Conservation (phyloP, 2,797 vertebrate genomes). For the Fundulus diaphanus region DNA sequence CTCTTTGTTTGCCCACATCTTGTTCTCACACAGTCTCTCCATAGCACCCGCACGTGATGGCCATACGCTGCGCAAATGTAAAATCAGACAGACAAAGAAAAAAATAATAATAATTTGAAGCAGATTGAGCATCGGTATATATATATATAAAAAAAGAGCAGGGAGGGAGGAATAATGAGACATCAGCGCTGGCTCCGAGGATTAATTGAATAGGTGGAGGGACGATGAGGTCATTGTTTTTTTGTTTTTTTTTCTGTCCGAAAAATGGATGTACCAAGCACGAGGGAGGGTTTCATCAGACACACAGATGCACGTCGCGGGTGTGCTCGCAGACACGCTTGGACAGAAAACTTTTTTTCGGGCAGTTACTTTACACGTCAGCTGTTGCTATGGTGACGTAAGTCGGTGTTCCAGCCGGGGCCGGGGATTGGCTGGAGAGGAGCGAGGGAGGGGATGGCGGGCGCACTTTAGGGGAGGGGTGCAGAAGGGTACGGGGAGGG, state of each 20-base stretch:
- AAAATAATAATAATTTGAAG: slow-evolving; percentile 66
- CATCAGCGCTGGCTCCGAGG: slow-evolving; percentile 22
- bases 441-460: slow-evolving; percentile 54
- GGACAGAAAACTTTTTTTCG: slow-evolving; percentile 68
- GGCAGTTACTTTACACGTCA: slow-evolving; percentile 80
- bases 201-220: slow-evolving; percentile 66
- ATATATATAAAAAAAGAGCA: slow-evolving; percentile 5
- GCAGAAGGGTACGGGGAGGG: slow-evolving; percentile 35
- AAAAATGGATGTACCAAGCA: slow-evolving; percentile 61
- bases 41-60: slow-evolving; percentile 28
- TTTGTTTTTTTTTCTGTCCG: slow-evolving; percentile 24
- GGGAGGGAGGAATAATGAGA: slow-evolving; percentile 39
- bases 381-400: slow-evolving; percentile 84
- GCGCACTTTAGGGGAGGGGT: slow-evolving; percentile 56
- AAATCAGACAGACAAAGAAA: slow-evolving; percentile 62
- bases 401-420: slow-evolving; percentile 67
- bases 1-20: slow-evolving; percentile 67
- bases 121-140: slow-evolving; percentile 47
- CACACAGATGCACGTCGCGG: slow-evolving; percentile 55
- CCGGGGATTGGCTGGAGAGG: slow-evolving; percentile 69
- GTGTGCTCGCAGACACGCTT: slow-evolving; percentile 48
- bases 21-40: slow-evolving; percentile 49
- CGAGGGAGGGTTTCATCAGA: slow-evolving; percentile 71
- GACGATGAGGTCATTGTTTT: slow-evolving; percentile 75
- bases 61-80: slow-evolving; percentile 49